Evolutionary conservation across 1,140 invertebrate species (phyloP).

Genomic region (Agrilus planipennis): DNA sequence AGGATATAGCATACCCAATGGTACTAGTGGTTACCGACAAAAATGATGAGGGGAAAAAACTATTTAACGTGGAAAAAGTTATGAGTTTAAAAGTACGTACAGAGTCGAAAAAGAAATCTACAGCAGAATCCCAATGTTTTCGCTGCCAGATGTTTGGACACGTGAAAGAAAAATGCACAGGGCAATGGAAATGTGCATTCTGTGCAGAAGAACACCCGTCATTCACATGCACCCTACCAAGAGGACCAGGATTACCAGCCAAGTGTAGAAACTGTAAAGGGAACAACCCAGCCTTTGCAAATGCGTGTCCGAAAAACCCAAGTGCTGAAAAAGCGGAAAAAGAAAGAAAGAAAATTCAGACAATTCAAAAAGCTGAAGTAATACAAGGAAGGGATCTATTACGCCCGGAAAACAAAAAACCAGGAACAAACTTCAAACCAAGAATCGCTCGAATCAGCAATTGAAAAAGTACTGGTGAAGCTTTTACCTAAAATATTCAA

Average conservation of each 20-base stretch:
- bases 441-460: too few relatives aligned
- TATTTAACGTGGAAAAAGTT: too few relatives aligned
- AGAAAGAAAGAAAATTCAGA: background rate
- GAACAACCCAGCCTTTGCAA: background rate
- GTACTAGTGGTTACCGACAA: too few relatives aligned
- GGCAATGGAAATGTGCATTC: too few relatives aligned
- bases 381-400: background rate
- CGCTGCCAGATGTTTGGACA: constrained; percentile 2
- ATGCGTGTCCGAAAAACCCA: background rate
- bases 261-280: background rate
- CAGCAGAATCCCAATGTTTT: constrained; percentile 1
- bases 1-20: too few relatives aligned
- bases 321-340: too few relatives aligned
- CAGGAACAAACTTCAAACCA: too few relatives aligned
- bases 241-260: background rate
- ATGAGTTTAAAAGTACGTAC: too few relatives aligned
- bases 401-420: background rate
- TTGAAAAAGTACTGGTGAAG: too few relatives aligned
- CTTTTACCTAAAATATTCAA: too few relatives aligned
- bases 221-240: background rate
- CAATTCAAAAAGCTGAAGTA: background rate
- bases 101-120: too few relatives aligned
- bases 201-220: constrained; percentile 1
- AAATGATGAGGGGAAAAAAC: too few relatives aligned
- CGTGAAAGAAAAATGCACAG: constrained; percentile 1